These are phyloP conservation scores for Escarpia spicata DNA, from an alignment of 2,888 invertebrate genomes.

Conservation along the genomic window DNA sequence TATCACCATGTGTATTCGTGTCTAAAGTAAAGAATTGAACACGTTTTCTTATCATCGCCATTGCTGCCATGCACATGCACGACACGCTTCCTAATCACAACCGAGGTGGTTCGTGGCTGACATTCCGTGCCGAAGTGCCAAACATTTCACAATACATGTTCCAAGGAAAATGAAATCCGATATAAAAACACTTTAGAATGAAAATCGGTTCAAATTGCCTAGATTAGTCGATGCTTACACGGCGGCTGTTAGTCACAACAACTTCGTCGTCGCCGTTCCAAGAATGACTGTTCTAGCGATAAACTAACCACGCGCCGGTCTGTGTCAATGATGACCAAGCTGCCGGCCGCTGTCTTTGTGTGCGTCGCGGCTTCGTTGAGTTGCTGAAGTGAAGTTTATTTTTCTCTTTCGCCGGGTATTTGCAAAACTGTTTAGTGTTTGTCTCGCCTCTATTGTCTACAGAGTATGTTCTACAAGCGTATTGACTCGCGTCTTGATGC, in stretches of 20 bases:
- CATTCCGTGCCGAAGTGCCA: not conserved
- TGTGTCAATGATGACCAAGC: not conserved
- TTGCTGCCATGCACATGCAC: not conserved
- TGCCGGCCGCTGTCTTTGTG: not conserved
- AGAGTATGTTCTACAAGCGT: not conserved
- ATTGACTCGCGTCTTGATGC: not conserved
- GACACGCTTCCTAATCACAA: not conserved
- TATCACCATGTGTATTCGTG: too few species aligned
- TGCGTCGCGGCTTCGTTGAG: not conserved
- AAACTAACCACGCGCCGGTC: not conserved
- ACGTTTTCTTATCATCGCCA: not conserved
- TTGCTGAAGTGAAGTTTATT: not conserved
- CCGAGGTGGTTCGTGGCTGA: not conserved
- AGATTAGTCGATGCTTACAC: not conserved
- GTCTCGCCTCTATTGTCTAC: slow-evolving; percentile 4
- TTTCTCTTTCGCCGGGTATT: slow-evolving; percentile 16
- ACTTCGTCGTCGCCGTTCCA: not conserved
- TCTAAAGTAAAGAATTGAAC: not conserved
- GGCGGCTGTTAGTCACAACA: not conserved
- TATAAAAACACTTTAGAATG: not conserved
- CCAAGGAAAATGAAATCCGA: not conserved
- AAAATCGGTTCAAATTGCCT: not conserved
- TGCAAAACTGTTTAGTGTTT: not conserved
- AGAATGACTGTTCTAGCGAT: not conserved
- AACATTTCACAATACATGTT: not conserved